Evolutionary conservation across 2,113 vertebrate genomes (phyloP).

Genomic region (Datnioides undecimradiatus): DNA sequence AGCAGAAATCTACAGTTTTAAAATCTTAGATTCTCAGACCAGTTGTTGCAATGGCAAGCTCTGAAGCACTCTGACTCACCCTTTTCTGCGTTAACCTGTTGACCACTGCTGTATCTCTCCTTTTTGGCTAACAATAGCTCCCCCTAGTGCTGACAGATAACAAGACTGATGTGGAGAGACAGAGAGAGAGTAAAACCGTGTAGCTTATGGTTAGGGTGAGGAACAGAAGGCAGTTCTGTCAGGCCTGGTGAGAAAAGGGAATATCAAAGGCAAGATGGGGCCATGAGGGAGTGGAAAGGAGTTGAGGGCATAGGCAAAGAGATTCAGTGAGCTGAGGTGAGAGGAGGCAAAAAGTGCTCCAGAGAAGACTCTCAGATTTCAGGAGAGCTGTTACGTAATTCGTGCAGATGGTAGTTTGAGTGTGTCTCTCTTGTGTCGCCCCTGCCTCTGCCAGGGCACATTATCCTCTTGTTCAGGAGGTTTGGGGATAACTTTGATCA

Average conservation of each 20-base stretch:
- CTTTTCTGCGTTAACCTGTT: not conserved
- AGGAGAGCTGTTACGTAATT: constrained; percentile 56
- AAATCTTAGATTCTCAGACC: constrained; percentile 24
- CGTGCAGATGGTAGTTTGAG: constrained; percentile 47
- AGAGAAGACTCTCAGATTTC: constrained; percentile 52
- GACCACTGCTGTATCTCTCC: not conserved
- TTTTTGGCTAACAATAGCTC: constrained; percentile 58
- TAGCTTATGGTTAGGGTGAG: constrained; percentile 1
- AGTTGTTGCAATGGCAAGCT: constrained; percentile 11
- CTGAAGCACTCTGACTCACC: constrained; percentile 28
- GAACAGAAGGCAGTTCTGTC: constrained; percentile 45
- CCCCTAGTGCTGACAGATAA: constrained; percentile 59
- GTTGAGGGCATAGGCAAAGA: constrained; percentile 44
- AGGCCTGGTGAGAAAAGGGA: constrained; percentile 38
- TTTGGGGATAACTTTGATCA: constrained; percentile 38
- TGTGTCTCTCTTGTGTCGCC: constrained; percentile 19
- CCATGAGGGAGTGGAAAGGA: constrained; percentile 36
- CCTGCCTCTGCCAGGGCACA: constrained; percentile 37
- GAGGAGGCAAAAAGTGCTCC: constrained; percentile 37
- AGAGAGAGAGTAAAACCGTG: constrained; percentile 1
- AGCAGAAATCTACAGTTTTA: constrained; percentile 2
- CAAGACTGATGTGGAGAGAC: constrained; percentile 11
- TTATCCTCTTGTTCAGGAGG: constrained; percentile 39
- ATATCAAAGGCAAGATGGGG: constrained; percentile 56
- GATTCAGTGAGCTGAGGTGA: constrained; percentile 60